phyloP scores from a whole-genome alignment of 2,113 vertebrate species.

The Pterophyllum scalare region DNA sequence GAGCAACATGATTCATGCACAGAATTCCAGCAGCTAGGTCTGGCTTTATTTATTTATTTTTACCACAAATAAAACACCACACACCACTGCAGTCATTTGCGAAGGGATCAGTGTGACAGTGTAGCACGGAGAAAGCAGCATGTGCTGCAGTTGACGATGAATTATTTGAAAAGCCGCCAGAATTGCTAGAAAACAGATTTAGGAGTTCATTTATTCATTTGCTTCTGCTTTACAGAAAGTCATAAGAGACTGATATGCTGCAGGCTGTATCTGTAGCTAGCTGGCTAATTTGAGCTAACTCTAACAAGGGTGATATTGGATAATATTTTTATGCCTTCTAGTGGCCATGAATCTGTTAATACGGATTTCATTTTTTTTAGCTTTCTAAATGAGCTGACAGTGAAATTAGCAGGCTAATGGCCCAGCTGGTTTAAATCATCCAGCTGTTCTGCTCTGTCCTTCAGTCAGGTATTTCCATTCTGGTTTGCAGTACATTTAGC shows the following conservation, averaged over 20 bases:
- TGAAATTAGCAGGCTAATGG: neutral
- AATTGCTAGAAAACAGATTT: neutral
- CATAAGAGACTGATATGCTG: neutral
- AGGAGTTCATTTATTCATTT: neutral
- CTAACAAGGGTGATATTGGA: neutral
- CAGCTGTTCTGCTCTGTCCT: neutral
- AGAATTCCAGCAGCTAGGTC: slow-evolving; percentile 23
- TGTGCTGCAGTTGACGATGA: neutral
- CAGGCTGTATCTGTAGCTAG: neutral
- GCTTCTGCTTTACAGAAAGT: neutral
- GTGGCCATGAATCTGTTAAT: neutral
- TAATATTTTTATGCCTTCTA: neutral
- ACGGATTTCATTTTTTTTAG: neutral
- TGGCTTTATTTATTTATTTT: neutral
- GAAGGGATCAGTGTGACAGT: neutral
- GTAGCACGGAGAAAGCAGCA: neutral
- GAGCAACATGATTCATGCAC: slow-evolving; percentile 31
- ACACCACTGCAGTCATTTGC: neutral
- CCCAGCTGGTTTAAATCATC: neutral
- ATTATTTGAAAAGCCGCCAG: neutral
- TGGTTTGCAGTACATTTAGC: neutral
- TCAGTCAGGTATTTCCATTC: neutral
- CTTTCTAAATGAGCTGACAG: neutral
- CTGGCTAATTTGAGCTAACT: neutral
- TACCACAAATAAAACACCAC: slow-evolving; percentile 12